Evolutionary conservation across 2,888 invertebrate species (phyloP).

Genomic region (Oscheius onirici): DNA sequence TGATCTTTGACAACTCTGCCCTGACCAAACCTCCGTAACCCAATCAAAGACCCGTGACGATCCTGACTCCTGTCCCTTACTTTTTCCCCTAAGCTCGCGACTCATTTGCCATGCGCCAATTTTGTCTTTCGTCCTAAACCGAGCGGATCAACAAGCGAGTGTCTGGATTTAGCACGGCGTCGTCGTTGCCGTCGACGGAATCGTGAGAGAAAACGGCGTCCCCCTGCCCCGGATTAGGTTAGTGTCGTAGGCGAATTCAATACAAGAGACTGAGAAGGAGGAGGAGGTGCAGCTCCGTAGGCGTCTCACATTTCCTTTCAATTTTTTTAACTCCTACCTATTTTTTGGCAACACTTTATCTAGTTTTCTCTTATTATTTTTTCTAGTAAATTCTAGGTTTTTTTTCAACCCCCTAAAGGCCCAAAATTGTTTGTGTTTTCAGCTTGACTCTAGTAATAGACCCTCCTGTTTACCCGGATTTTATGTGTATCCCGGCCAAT

Average conservation of each 20-base stretch:
- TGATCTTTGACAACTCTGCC: not conserved
- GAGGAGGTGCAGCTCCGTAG: conserved; percentile 27
- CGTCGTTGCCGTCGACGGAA: not conserved
- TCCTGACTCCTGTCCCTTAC: not conserved
- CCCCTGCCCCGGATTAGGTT: conserved; percentile 24
- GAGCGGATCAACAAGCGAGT: conserved; percentile 30
- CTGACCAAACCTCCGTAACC: conserved; percentile 1
- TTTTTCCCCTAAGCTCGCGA: not conserved
- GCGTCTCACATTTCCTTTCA: conserved; percentile 15
- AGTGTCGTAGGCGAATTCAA: conserved; percentile 29
- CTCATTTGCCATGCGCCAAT: conserved; percentile 29
- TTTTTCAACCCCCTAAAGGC: too few species aligned
- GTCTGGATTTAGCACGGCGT: conserved; percentile 22
- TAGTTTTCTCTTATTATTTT: too few species aligned
- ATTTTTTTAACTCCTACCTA: not conserved
- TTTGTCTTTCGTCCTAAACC: conserved; percentile 13
- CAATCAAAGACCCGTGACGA: not conserved
- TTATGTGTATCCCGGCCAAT: not conserved
- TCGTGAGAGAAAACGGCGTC: conserved; percentile 23
- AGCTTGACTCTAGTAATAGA: too few species aligned
- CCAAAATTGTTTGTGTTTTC: not conserved
- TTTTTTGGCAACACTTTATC: not conserved
- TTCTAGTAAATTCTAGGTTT: too few species aligned
- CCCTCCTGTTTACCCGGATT: too few species aligned
- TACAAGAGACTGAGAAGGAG: conserved; percentile 7